These are phyloP conservation scores for Agriopis marginaria DNA, from an alignment of 2,888 invertebrate genomes.

Conservation along the genomic window DNA sequence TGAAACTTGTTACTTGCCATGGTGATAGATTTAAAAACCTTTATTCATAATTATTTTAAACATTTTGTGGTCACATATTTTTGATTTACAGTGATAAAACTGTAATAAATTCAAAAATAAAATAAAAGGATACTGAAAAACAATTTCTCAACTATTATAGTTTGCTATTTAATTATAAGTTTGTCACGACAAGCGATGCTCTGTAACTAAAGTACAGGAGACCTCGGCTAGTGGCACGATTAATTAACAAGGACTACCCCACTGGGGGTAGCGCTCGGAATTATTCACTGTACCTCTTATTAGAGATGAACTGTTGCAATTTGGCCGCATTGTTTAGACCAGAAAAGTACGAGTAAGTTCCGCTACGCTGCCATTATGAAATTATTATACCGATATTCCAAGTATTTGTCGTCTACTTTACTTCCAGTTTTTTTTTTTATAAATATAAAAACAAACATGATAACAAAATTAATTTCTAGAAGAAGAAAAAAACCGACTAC, in stretches of 20 bases:
- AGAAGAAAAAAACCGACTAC: too few relatives aligned
- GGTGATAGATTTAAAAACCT: too few relatives aligned
- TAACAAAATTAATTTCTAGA: too few relatives aligned
- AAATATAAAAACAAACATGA: too few relatives aligned
- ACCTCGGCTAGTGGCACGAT: conserved; percentile 64
- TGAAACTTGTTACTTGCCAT: too few relatives aligned
- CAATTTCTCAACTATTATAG: conserved; percentile 38
- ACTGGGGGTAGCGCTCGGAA: conserved; percentile 60
- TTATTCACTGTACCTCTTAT: conserved; percentile 61
- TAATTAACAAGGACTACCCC: conserved; percentile 70
- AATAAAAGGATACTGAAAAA: conserved; percentile 30
- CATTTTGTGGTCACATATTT: too few relatives aligned
- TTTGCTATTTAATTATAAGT: conserved; percentile 51
- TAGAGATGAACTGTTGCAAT: conserved; percentile 20
- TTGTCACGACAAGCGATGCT: conserved; percentile 56
- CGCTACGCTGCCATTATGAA: background rate
- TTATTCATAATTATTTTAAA: too few relatives aligned
- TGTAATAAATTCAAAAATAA: background rate
- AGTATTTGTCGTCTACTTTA: too few relatives aligned
- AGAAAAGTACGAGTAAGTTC: background rate
- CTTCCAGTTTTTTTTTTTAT: too few relatives aligned
- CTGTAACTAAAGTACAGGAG: conserved; percentile 57
- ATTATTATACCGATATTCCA: too few relatives aligned
- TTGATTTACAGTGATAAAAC: too few relatives aligned
- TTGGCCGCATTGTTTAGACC: conserved; percentile 1